These are phyloP conservation scores for Cryptosula pallasiana DNA, from an alignment of 2,888 invertebrate genomes.

Conservation along the genomic window DNA sequence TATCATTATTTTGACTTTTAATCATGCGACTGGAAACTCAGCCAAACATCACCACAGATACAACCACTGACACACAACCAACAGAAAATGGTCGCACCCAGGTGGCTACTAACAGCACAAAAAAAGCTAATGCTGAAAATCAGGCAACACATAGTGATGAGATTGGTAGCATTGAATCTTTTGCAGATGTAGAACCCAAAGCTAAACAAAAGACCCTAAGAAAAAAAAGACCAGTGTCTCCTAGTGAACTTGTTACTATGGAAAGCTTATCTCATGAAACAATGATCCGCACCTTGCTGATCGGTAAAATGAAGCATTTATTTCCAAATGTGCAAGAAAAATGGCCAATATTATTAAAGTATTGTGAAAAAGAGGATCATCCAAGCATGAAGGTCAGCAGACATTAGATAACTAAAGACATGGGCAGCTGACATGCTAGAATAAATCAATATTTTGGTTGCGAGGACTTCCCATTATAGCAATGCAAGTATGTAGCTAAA, in stretches of 20 bases:
- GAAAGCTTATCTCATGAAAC: slow-evolving; percentile 18
- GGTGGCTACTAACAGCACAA: too few species aligned
- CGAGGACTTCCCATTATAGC: slow-evolving; percentile 15
- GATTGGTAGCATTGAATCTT: neutral
- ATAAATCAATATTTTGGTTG: slow-evolving; percentile 16
- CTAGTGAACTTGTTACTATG: neutral
- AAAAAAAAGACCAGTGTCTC: slow-evolving; percentile 3
- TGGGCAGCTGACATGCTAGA: neutral
- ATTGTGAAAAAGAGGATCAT: neutral
- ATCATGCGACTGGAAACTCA: too few species aligned
- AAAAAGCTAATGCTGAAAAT: too few species aligned
- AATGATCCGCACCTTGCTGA: neutral
- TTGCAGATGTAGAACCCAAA: neutral
- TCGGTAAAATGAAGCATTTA: slow-evolving; percentile 1
- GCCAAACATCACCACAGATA: too few species aligned
- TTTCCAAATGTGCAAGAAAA: neutral
- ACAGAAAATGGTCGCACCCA: too few species aligned
- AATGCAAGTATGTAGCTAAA: slow-evolving; percentile 12
- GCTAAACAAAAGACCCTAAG: neutral
- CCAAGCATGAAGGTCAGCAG: neutral
- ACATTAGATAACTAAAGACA: neutral
- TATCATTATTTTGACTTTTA: too few species aligned
- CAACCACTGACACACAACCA: too few species aligned
- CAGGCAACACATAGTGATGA: neutral
- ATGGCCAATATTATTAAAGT: slow-evolving; percentile 14